Conservation (phyloP, 2,113 vertebrate genomes). For the Myiagra hebetior region DNA sequence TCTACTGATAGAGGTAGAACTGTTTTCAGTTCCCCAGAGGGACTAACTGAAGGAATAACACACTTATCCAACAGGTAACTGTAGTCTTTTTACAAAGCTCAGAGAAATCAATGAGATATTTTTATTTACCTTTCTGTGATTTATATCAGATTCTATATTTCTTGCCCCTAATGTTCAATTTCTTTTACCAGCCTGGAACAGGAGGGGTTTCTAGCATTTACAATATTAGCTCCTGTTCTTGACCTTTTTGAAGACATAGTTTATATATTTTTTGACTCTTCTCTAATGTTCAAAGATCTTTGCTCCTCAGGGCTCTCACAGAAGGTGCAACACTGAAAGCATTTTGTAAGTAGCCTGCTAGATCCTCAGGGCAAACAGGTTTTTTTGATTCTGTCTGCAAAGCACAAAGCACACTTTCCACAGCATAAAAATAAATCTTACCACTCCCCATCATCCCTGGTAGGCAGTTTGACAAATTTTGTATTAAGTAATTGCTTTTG, state of each 20-base stretch:
- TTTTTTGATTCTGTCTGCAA: slow-evolving; percentile 1
- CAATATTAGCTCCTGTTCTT: background rate
- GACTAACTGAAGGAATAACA: background rate
- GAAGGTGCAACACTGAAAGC: background rate
- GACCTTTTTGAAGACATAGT: background rate
- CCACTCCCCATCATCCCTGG: background rate
- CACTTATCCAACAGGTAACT: background rate
- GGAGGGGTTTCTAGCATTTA: background rate
- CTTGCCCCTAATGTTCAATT: background rate
- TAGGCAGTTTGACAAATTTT: background rate
- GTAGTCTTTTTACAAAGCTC: background rate
- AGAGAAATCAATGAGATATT: background rate
- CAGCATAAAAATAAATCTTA: background rate
- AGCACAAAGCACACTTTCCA: background rate
- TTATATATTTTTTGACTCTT: slow-evolving; percentile 22
- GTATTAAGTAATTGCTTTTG: background rate
- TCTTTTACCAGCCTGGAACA: background rate
- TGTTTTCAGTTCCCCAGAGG: background rate
- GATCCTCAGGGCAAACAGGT: background rate
- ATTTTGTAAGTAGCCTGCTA: background rate
- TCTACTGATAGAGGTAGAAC: background rate
- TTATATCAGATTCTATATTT: background rate
- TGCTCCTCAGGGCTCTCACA: background rate
- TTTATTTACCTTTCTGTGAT: background rate
- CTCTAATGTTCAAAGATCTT: background rate